These are phyloP conservation scores for Enteromius thamalakanensis DNA, from an alignment of 2,797 vertebrate species.

Conservation along the genomic window DNA sequence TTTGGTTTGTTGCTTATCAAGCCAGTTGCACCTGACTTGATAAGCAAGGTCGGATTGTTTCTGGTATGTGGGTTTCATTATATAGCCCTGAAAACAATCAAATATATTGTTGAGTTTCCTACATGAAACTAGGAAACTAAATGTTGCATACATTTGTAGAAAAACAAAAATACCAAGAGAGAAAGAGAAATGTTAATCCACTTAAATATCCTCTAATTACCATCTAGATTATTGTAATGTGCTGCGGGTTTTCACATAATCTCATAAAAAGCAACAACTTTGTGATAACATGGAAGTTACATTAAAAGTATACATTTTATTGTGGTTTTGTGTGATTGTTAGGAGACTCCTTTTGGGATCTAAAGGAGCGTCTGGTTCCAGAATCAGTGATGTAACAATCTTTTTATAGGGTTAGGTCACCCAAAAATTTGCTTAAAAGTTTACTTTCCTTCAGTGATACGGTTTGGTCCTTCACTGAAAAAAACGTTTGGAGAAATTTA, in stretches of 20 bases:
- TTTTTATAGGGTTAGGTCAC: neutral
- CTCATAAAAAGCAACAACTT: neutral
- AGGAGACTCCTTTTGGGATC: neutral
- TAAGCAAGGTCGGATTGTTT: neutral
- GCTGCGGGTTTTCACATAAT: neutral
- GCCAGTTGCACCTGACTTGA: neutral
- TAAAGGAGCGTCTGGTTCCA: neutral
- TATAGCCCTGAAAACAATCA: neutral
- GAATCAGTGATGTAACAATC: neutral
- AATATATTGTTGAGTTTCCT: neutral
- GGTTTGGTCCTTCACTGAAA: neutral
- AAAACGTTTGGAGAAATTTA: neutral
- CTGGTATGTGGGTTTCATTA: neutral
- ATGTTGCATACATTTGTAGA: neutral
- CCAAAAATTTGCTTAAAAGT: neutral
- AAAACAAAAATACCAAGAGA: neutral
- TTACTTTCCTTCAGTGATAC: neutral
- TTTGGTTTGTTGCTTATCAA: neutral
- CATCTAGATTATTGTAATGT: conserved; percentile 8
- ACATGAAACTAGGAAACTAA: neutral
- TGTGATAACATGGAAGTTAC: neutral
- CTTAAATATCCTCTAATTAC: neutral
- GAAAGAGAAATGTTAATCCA: neutral
- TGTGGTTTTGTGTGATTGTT: neutral
- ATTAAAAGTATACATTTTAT: neutral